Evolutionary conservation across 2,113 vertebrate genomes (phyloP).

Genomic region (Euleptes europaea): DNA sequence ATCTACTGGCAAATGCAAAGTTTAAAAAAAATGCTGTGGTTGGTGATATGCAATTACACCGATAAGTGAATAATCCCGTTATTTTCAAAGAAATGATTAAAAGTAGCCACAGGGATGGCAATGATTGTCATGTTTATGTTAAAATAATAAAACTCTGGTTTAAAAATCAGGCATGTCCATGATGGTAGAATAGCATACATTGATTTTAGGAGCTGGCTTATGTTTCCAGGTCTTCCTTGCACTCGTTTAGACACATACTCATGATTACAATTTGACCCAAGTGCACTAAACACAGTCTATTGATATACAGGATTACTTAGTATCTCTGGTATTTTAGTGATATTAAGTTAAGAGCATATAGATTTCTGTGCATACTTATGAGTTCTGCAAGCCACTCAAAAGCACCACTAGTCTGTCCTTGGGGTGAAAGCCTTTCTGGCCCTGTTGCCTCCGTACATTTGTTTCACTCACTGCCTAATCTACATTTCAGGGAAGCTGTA

Average conservation of each 20-base stretch:
- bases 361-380: conserved; percentile 29
- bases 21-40: background rate
- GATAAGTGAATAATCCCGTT: background rate
- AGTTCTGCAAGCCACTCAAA: conserved; percentile 34
- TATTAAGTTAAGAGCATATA: conserved; percentile 23
- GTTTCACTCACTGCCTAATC: conserved; percentile 86
- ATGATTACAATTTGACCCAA: background rate
- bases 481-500: conserved; percentile 97
- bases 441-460: conserved; percentile 73
- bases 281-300: background rate
- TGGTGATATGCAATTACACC: background rate
- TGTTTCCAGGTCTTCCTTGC: background rate
- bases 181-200: background rate
- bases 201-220: background rate
- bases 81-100: conserved; percentile 26
- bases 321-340: background rate
- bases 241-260: conserved; percentile 13
- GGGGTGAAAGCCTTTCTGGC: conserved; percentile 60
- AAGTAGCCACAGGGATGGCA: conserved; percentile 13
- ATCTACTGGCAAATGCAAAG: background rate
- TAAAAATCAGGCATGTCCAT: background rate
- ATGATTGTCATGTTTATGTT: background rate
- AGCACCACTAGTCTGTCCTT: conserved; percentile 45
- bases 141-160: background rate
- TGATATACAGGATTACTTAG: background rate